Conservation (phyloP, 2,113 vertebrate genomes). For the Lagopus muta region DNA sequence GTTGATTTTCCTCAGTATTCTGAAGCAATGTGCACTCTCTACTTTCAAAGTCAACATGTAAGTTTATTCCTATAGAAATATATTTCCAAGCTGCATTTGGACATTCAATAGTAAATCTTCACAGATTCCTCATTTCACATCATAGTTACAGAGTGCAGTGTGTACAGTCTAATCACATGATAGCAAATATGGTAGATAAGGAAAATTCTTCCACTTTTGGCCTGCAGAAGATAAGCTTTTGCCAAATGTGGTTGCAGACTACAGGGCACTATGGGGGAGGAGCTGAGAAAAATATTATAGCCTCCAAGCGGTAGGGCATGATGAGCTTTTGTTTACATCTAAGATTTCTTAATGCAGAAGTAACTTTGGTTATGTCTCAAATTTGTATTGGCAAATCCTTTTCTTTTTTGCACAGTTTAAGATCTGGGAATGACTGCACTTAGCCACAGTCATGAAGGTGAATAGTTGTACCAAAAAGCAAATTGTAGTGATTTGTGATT, state of each 20-base stretch:
- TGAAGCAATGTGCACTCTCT: neutral
- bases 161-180: neutral
- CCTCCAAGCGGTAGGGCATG: neutral
- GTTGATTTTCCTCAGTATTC: neutral
- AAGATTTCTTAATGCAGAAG: neutral
- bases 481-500: neutral
- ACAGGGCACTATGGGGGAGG: neutral
- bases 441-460: neutral
- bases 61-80: neutral
- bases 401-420: neutral
- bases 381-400: neutral
- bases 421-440: neutral
- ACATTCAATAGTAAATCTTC: neutral
- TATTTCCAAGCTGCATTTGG: neutral
- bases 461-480: neutral
- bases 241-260: neutral
- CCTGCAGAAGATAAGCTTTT: conserved; percentile 13
- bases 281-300: neutral
- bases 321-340: neutral
- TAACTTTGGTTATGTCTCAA: neutral
- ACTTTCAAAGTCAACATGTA: neutral
- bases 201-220: neutral
- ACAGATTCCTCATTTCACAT: neutral
- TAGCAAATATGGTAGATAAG: neutral
- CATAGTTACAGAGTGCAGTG: neutral